Conservation (phyloP, 1,140 invertebrate genomes). For the Lysiphlebus fabarum region DNA sequence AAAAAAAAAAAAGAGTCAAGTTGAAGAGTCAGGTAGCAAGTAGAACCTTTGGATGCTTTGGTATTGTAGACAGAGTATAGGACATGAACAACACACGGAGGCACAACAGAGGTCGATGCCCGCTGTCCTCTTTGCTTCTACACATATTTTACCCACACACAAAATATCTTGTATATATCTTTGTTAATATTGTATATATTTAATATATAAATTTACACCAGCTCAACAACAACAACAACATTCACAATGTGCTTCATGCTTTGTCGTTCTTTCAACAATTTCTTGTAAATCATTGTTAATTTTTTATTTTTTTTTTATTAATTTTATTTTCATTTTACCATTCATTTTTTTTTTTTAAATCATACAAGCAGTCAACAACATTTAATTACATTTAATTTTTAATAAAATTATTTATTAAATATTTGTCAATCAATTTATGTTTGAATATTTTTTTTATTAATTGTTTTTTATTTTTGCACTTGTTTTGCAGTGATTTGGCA, state of each 20-base stretch:
- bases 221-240: not conserved
- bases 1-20: not conserved
- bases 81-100: conserved; percentile 21
- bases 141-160: conserved; percentile 19
- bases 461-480: conserved; percentile 19
- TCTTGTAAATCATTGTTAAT: not conserved
- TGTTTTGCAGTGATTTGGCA: conserved; percentile 56
- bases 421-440: not conserved
- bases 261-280: not conserved
- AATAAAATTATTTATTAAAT: not conserved
- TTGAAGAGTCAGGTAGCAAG: conserved; percentile 21
- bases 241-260: conserved; percentile 3
- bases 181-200: too few species aligned
- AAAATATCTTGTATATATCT: conserved; percentile 14
- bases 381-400: conserved; percentile 1
- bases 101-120: conserved; percentile 26
- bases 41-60: conserved; percentile 23
- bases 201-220: conserved; percentile 2
- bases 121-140: conserved; percentile 27
- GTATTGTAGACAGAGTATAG: conserved; percentile 26
- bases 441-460: conserved; percentile 2
- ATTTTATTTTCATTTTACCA: too few species aligned
- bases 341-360: too few species aligned
- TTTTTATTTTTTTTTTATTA: not conserved
- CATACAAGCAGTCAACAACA: too few species aligned